These are phyloP conservation scores for Eurystomus gularis DNA, from an alignment of 2,113 vertebrate species.

Conservation along the genomic window DNA sequence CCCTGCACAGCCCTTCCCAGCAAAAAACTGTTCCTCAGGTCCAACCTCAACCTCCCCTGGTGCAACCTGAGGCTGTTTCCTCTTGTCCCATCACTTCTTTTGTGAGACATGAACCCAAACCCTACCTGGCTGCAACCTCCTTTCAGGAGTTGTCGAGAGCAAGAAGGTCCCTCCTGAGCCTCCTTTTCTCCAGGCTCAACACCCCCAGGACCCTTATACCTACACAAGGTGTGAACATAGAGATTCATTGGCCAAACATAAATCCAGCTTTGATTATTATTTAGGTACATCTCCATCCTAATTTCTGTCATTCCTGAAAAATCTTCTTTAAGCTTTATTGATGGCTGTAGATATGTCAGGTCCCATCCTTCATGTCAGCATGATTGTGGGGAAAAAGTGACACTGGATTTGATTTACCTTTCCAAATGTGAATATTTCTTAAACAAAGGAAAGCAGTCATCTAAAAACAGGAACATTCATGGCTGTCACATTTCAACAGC, in stretches of 20 bases:
- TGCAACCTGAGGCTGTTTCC: too few species aligned
- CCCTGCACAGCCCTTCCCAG: too few species aligned
- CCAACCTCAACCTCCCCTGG: too few species aligned
- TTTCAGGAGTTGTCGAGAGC: too few species aligned
- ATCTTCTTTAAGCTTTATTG: neutral
- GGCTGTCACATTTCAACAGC: neutral
- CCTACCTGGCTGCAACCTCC: too few species aligned
- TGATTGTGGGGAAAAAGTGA: neutral
- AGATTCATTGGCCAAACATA: neutral
- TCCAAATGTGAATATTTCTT: neutral
- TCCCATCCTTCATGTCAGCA: fast-evolving
- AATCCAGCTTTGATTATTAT: neutral
- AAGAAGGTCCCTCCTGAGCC: too few species aligned
- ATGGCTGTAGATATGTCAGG: fast-evolving
- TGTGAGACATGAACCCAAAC: too few species aligned
- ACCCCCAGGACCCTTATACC: too few species aligned
- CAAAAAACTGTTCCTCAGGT: too few species aligned
- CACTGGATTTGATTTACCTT: neutral
- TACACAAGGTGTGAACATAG: fast-evolving
- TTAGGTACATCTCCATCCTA: too few species aligned
- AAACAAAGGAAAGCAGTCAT: neutral
- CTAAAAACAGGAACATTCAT: neutral
- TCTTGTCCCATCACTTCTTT: too few species aligned
- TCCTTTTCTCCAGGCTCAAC: too few species aligned
- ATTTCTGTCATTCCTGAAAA: neutral